phyloP scores from a whole-genome alignment of 1,140 invertebrate species.

The Habropoda laboriosa region DNA sequence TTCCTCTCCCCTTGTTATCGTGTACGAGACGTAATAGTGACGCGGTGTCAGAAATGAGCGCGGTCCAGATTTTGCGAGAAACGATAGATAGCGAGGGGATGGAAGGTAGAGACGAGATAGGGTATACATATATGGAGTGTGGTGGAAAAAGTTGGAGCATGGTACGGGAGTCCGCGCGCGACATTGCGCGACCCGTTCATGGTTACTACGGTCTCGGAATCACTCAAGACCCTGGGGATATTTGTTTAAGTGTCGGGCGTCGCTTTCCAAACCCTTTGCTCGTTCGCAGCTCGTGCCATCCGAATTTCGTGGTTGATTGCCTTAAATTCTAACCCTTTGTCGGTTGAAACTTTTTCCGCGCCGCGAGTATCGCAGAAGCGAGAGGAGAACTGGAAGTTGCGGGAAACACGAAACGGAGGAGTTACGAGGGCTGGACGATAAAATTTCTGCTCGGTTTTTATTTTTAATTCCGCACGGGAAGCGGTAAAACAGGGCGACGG shows the following conservation, averaged over 20 bases:
- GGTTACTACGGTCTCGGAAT: constrained; percentile 2
- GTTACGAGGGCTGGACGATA: not conserved
- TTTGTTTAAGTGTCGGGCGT: constrained; percentile 29
- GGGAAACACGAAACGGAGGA: too few relatives aligned
- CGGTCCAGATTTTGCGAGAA: constrained; percentile 4
- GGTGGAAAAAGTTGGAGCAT: not conserved
- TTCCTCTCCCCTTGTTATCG: too few relatives aligned
- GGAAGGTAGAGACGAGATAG: not conserved
- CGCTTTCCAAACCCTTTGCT: constrained; percentile 9
- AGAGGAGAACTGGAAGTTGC: not conserved
- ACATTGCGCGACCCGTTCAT: constrained; percentile 6
- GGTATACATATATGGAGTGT: too few relatives aligned
- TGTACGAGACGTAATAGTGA: too few relatives aligned
- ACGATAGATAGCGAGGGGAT: not conserved
- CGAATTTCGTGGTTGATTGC: not conserved
- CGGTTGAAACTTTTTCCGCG: too few relatives aligned
- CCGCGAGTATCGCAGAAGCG: too few relatives aligned
- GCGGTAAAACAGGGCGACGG: not conserved
- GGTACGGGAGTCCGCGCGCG: not conserved
- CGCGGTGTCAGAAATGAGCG: not conserved
- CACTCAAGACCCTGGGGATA: not conserved
- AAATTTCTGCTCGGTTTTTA: not conserved
- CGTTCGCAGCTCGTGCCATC: not conserved
- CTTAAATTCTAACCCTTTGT: not conserved
- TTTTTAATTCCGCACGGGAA: not conserved